Percentiles rank a stretch among this genome's conserved stretches.
Evolutionary conservation across 1,140 invertebrate genomes (phyloP).

Genomic region (Atta cephalotes): DNA sequence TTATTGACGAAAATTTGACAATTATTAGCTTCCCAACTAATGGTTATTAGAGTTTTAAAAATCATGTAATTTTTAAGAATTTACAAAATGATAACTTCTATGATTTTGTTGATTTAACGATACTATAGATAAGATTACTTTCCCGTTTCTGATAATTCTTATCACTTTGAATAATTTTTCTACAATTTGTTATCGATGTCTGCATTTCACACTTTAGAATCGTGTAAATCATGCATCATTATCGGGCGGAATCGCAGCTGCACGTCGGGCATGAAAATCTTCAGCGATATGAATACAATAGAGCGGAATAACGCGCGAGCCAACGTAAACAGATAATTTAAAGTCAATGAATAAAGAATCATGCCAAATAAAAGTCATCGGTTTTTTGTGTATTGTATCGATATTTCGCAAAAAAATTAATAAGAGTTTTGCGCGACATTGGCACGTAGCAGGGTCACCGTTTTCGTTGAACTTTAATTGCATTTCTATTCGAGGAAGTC

Average conservation of each 20-base stretch:
- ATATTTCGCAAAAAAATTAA: slow-evolving; percentile 16
- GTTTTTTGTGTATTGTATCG: no score
- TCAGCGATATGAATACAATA: slow-evolving; percentile 68
- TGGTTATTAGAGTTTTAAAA: neutral
- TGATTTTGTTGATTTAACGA: neutral
- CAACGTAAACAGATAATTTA: slow-evolving; percentile 44
- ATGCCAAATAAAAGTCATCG: neutral
- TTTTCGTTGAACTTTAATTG: slow-evolving; percentile 31
- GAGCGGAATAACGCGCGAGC: slow-evolving; percentile 1
- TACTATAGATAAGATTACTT: neutral
- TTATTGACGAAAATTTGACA: neutral
- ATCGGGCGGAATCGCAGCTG: neutral
- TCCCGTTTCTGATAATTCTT: neutral
- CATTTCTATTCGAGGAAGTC: slow-evolving; percentile 3
- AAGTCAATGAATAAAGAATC: slow-evolving; percentile 48
- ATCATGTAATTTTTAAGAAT: neutral
- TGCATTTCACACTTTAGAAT: neutral
- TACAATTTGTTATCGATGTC: neutral
- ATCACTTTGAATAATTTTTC: neutral
- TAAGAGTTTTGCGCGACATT: neutral
- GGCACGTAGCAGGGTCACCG: neutral
- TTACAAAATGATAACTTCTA: neutral
- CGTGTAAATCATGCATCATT: neutral
- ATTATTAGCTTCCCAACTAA: neutral
- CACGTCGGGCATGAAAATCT: slow-evolving; percentile 37